These are phyloP conservation scores for Orthochromis malagaraziensis DNA, from an alignment of 2,113 vertebrate species.

Conservation along the genomic window DNA sequence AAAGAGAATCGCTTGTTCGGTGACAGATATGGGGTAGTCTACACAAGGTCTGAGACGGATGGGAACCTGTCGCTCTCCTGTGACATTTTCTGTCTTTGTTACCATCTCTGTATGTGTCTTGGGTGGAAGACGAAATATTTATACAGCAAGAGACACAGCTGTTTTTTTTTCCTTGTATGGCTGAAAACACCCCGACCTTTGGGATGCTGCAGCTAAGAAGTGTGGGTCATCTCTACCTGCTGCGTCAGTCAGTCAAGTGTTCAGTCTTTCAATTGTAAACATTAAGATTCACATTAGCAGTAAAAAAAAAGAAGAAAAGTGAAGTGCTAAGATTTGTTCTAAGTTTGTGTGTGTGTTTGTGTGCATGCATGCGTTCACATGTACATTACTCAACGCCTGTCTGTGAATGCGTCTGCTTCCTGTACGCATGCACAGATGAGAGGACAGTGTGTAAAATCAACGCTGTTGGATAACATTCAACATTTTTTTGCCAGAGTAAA, in stretches of 20 bases:
- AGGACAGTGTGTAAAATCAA: background rate
- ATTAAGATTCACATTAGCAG: constrained; percentile 57
- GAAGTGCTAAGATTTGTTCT: background rate
- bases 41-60: background rate
- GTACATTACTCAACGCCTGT: background rate
- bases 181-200: constrained; percentile 1
- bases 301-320: background rate
- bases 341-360: background rate
- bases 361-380: background rate
- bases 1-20: background rate
- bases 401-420: background rate
- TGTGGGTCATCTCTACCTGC: background rate
- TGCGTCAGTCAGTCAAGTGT: background rate
- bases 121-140: constrained; percentile 41
- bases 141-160: background rate
- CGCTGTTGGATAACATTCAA: constrained; percentile 34
- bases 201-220: background rate
- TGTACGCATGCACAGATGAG: constrained; percentile 25
- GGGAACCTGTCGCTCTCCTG: background rate
- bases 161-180: background rate
- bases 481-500: background rate
- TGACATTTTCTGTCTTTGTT: background rate
- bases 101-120: background rate
- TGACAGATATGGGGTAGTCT: background rate
- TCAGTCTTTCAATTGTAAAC: constrained; percentile 53